These are phyloP conservation scores for Diadema setosum DNA, from an alignment of 35 echinoderm and acorn worm genomes.

Conservation along the genomic window DNA sequence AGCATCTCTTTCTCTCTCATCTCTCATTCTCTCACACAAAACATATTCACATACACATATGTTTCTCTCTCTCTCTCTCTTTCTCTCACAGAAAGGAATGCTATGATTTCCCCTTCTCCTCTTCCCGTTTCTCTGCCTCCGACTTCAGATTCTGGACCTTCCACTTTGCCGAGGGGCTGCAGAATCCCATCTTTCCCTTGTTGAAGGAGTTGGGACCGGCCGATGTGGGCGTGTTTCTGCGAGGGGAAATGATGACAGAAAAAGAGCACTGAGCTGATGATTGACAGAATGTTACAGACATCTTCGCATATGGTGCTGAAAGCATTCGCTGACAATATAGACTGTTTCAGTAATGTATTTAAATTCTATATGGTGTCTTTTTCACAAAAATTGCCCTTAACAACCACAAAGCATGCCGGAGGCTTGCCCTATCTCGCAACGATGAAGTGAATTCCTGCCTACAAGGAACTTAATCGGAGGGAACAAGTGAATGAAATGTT, in stretches of 20 bases:
- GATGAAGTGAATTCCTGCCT: too few species aligned
- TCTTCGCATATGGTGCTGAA: background rate
- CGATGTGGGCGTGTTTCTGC: conserved; percentile 73
- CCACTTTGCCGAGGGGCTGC: conserved; percentile 44
- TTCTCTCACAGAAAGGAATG: background rate
- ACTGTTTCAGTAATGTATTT: too few species aligned
- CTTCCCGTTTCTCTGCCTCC: background rate
- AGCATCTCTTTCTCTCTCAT: background rate
- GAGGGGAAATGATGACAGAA: background rate
- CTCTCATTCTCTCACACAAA: background rate
- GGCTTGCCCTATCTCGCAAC: too few species aligned
- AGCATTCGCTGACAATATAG: too few species aligned
- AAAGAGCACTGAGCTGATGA: background rate
- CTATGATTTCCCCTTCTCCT: background rate
- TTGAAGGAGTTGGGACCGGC: conserved; percentile 87
- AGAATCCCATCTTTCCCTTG: conserved; percentile 74
- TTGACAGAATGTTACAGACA: background rate
- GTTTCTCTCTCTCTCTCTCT: background rate
- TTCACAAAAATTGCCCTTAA: too few species aligned
- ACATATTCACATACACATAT: too few species aligned
- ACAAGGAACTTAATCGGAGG: too few species aligned
- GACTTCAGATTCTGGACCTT: background rate
- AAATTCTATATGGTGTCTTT: too few species aligned
- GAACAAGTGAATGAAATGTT: too few species aligned
- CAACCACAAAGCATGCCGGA: too few species aligned